A percentile compares a stretch with the other conserved stretches of the same genome.
phyloP scores from a whole-genome alignment of 2,113 vertebrate genomes.

The Passer domesticus region DNA sequence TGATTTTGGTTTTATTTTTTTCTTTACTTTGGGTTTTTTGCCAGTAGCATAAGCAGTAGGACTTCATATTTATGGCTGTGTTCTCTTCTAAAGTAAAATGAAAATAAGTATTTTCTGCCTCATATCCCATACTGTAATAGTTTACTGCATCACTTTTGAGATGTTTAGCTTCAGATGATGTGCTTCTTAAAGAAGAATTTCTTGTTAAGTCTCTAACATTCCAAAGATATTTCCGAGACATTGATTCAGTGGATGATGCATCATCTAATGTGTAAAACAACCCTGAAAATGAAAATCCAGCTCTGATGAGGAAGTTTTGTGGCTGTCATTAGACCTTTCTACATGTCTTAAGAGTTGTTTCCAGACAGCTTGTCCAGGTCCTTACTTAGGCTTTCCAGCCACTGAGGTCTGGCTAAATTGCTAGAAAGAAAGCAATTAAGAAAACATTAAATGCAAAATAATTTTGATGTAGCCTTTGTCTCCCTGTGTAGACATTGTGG shows the following conservation, averaged over 20 bases:
- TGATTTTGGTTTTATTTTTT: background rate
- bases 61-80: background rate
- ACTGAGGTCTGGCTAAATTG: background rate
- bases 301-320: background rate
- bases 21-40: background rate
- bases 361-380: background rate
- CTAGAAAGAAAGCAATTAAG: background rate
- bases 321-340: background rate
- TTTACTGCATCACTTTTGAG: background rate
- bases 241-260: background rate
- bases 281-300: background rate
- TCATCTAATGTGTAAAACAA: constrained; percentile 3
- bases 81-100: background rate
- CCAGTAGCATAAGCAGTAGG: background rate
- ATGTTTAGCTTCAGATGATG: background rate
- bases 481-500: background rate
- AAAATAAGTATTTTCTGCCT: background rate
- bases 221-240: background rate
- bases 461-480: background rate
- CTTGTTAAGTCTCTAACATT: background rate
- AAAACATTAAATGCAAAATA: background rate
- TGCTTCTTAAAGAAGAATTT: background rate
- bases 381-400: background rate
- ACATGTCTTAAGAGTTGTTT: background rate
- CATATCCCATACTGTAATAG: background rate